These are phyloP conservation scores for Mythimna pallens DNA, from an alignment of 2,888 invertebrate genomes.

Conservation along the genomic window DNA sequence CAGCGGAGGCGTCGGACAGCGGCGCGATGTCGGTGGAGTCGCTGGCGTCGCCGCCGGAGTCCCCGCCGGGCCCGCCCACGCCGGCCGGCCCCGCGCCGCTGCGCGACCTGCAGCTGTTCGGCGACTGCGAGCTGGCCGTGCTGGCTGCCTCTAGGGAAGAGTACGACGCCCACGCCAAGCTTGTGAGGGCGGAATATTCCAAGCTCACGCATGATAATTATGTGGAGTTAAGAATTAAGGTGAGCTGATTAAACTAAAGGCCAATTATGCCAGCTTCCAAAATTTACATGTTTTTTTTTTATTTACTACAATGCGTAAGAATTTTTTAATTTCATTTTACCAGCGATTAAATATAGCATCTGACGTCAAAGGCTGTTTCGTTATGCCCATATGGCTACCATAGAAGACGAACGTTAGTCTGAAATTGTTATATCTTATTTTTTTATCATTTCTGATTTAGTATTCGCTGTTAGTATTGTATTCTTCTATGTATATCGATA, in stretches of 20 bases:
- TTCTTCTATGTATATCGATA: no score
- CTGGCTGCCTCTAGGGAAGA: conserved; percentile 80
- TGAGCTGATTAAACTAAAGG: background rate
- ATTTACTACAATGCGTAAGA: no score
- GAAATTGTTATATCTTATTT: no score
- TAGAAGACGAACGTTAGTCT: no score
- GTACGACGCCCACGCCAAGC: conserved; percentile 84
- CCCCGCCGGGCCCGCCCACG: conserved; percentile 26
- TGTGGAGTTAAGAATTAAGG: conserved; percentile 72
- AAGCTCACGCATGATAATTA: conserved; percentile 77
- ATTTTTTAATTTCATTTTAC: no score
- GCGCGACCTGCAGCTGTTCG: conserved; percentile 83
- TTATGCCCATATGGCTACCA: no score
- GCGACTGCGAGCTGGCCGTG: conserved; percentile 85
- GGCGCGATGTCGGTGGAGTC: background rate
- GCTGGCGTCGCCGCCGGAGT: background rate
- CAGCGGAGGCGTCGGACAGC: background rate
- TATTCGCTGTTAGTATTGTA: no score
- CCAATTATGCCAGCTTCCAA: no score
- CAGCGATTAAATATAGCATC: no score
- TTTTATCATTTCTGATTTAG: no score
- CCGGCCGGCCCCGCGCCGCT: conserved; percentile 68
- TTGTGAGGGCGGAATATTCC: conserved; percentile 83
- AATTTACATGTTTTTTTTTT: no score
- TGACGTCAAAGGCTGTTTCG: no score